These are phyloP conservation scores for Amblyteles armatorius DNA, from an alignment of 2,888 invertebrate species.

Conservation along the genomic window DNA sequence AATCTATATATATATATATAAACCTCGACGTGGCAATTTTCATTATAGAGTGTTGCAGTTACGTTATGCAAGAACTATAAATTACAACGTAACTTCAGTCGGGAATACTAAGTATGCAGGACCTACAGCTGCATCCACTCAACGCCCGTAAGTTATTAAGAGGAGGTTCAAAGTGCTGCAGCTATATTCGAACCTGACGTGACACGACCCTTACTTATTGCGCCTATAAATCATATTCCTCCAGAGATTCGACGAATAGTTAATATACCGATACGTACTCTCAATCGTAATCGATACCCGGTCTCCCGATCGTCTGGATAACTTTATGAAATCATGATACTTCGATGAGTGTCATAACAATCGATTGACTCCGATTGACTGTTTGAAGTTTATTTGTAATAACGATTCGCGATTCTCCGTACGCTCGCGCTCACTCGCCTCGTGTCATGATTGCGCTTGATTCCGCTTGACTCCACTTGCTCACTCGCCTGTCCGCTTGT, in stretches of 20 bases:
- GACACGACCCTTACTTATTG: constrained; percentile 24
- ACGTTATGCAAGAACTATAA: background rate
- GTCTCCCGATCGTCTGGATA: constrained; percentile 42
- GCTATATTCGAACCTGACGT: background rate
- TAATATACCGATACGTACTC: constrained; percentile 6
- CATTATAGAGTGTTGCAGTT: background rate
- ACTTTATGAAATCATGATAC: constrained; percentile 70
- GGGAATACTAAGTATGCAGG: background rate
- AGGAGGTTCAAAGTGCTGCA: background rate
- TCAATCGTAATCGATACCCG: constrained; percentile 27
- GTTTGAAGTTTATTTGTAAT: constrained; percentile 48
- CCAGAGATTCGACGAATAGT: constrained; percentile 23
- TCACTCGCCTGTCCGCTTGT: constrained; percentile 30
- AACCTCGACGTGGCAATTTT: background rate
- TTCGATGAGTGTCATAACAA: constrained; percentile 46
- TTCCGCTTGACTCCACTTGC: constrained; percentile 67
- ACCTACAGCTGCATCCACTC: background rate
- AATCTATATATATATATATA: too few species aligned
- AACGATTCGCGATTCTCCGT: constrained; percentile 21
- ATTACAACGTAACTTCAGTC: background rate
- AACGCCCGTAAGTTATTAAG: constrained; percentile 9
- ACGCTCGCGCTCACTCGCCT: background rate
- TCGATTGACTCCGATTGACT: constrained; percentile 64
- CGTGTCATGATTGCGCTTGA: constrained; percentile 56
- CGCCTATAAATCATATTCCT: background rate